Evolutionary conservation across 1,140 invertebrate species (phyloP).

Genomic region (Drosophila auraria): DNA sequence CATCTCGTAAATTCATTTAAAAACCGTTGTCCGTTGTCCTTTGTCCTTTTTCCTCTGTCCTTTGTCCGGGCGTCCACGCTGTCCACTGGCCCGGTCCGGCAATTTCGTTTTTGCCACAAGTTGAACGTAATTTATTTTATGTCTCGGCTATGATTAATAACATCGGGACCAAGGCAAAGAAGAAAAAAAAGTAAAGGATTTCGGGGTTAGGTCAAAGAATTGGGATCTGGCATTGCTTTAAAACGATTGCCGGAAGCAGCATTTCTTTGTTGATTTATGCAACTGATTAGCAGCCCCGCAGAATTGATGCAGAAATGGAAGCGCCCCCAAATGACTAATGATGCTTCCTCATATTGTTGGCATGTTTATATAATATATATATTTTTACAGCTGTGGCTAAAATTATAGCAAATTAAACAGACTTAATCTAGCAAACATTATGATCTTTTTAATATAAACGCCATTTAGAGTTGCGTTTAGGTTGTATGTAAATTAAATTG

Average conservation of each 20-base stretch:
- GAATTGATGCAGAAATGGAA: conserved; percentile 70
- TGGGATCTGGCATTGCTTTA: conserved; percentile 55
- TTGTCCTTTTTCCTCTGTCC: conserved; percentile 38
- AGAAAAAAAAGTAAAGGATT: conserved; percentile 54
- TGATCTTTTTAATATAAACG: too few relatives aligned
- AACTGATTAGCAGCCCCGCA: conserved; percentile 72
- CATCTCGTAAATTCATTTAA: conserved; percentile 82
- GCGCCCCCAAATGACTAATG: conserved; percentile 76
- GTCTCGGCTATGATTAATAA: conserved; percentile 80
- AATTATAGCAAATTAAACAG: too few relatives aligned
- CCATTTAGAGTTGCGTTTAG: too few relatives aligned
- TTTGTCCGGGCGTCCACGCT: conserved; percentile 25
- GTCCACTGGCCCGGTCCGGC: conserved; percentile 45
- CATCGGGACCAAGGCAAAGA: conserved; percentile 34
- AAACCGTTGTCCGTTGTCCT: conserved; percentile 46
- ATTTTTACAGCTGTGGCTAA: not conserved
- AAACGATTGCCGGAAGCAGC: conserved; percentile 53
- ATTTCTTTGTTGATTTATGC: conserved; percentile 78
- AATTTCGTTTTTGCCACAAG: conserved; percentile 67
- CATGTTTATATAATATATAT: conserved; percentile 29
- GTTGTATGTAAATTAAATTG: too few relatives aligned
- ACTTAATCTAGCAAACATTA: too few relatives aligned
- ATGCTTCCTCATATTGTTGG: conserved; percentile 22
- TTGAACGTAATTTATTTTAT: conserved; percentile 83
- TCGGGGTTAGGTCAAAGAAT: conserved; percentile 62